Evolutionary conservation across 2,888 invertebrate genomes (phyloP), one percentile per base, ranked within the genome.

Genomic region (Nycteola revayana): DNA sequence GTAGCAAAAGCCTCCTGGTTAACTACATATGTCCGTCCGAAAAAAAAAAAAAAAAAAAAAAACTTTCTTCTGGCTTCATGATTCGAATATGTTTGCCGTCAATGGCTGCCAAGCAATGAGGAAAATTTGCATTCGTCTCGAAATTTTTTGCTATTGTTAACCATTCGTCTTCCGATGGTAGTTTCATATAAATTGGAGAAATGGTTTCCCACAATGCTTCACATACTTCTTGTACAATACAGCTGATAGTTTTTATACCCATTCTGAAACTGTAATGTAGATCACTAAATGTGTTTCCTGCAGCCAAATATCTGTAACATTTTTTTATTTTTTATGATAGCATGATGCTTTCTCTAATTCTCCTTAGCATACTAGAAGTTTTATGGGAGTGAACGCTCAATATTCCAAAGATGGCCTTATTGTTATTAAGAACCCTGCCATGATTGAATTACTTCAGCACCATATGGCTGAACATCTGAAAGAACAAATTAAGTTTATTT

Each of bases 71-170:
- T 25, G 49, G 54, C 30, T 51, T 50, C 24, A 49, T 50, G 18
- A 60, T 14, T 41, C 57, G 37, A 9, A 61, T 54, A 32, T 64
- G 56, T 46, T 59, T 64, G 7, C 60, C 60, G 33, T 62, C 56
- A 7, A 58, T 32, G 14, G 62, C 59, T 32, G 54, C 60, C 7
- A 60, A 25, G 30, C 60, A 49, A 25, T 25, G 43, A 34, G 51
- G 49, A 33, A 60, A 42, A 14, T 42, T 28, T 23, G 41, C 28
- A 55, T 31, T 49, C 44, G 10, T 42, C 33, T 36, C 9, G 28
- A 40, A 38, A 36, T 38, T 36, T 32, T 22, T 38, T 26, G 42
- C 42, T 35, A 43, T 38, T 23, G 35, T 31, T 21, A 41, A 9
- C 41, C 41, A 41, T 35, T 41, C 41, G 35, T 32, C 40, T 40